Percentiles rank a stretch among this genome's conserved stretches.
These are phyloP conservation scores for Pygoscelis adeliae DNA, from an alignment of 2,113 vertebrate species.

Conservation along the genomic window DNA sequence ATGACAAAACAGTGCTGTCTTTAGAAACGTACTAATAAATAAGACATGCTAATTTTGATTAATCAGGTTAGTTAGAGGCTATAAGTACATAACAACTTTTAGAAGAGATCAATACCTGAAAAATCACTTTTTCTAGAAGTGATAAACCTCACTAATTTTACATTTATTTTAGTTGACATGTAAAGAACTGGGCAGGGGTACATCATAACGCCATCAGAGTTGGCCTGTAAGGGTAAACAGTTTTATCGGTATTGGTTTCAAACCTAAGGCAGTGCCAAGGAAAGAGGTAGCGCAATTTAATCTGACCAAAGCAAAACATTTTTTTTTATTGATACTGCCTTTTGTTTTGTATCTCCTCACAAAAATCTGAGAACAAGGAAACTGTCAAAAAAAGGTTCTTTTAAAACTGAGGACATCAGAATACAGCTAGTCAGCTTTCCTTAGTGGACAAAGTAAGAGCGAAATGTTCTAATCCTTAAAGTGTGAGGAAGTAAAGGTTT, in stretches of 20 bases:
- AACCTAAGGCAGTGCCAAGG: neutral
- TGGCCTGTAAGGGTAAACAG: neutral
- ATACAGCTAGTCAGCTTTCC: slow-evolving; percentile 51
- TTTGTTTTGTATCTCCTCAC: slow-evolving; percentile 14
- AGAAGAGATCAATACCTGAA: neutral
- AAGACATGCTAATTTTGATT: neutral
- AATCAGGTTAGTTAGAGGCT: neutral
- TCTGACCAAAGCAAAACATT: neutral
- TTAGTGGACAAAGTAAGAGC: slow-evolving; percentile 56
- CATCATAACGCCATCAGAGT: neutral
- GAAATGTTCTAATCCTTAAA: slow-evolving; percentile 67
- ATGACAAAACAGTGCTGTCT: neutral
- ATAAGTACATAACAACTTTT: neutral
- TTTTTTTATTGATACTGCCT: neutral
- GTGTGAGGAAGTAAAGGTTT: slow-evolving; percentile 51
- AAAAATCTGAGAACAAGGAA: slow-evolving; percentile 61
- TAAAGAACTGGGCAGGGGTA: neutral
- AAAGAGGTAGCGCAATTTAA: neutral
- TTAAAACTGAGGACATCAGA: slow-evolving; percentile 38
- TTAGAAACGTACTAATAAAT: neutral
- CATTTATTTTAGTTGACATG: neutral
- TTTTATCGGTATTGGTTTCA: neutral
- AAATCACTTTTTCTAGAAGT: neutral
- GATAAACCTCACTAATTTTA: neutral
- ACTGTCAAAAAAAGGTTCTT: slow-evolving; percentile 9